phyloP scores from a whole-genome alignment of 2,797 vertebrate genomes.

The Adelosebastes latens region DNA sequence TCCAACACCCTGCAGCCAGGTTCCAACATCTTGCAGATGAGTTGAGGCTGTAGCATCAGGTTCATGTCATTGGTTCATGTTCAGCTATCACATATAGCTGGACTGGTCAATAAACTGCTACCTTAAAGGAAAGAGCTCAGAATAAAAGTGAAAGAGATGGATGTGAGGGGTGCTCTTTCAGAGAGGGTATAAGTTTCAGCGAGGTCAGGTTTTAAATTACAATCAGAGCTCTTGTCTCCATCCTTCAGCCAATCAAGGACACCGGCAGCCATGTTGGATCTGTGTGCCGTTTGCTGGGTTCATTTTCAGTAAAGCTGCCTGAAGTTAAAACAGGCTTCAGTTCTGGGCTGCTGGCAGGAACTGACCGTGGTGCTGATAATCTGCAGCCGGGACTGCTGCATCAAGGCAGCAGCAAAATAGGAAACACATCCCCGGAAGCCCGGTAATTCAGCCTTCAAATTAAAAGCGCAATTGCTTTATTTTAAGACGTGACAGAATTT shows the following conservation, averaged over 20 bases:
- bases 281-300: background rate
- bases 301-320: slow-evolving; percentile 7
- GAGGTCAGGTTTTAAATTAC: background rate
- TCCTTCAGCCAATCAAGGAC: slow-evolving; percentile 20
- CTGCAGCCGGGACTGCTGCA: background rate
- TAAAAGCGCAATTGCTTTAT: slow-evolving; percentile 12
- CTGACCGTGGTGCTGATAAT: slow-evolving; percentile 77
- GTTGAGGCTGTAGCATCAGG: background rate
- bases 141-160: background rate
- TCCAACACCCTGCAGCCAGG: background rate
- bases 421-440: background rate
- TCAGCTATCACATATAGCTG: no score
- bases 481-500: background rate
- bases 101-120: background rate
- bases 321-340: slow-evolving; percentile 13
- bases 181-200: background rate
- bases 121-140: background rate
- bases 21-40: no score
- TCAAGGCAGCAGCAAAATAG: background rate
- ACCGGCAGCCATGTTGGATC: slow-evolving; percentile 48
- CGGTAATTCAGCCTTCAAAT: slow-evolving; percentile 1
- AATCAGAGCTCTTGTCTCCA: background rate
- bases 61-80: background rate
- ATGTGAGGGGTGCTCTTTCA: background rate
- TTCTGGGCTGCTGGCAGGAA: slow-evolving; percentile 25